Base-by-base conservation (phyloP, 2,797 vertebrate species). In the Dendrocincla tyrannina region DNA sequence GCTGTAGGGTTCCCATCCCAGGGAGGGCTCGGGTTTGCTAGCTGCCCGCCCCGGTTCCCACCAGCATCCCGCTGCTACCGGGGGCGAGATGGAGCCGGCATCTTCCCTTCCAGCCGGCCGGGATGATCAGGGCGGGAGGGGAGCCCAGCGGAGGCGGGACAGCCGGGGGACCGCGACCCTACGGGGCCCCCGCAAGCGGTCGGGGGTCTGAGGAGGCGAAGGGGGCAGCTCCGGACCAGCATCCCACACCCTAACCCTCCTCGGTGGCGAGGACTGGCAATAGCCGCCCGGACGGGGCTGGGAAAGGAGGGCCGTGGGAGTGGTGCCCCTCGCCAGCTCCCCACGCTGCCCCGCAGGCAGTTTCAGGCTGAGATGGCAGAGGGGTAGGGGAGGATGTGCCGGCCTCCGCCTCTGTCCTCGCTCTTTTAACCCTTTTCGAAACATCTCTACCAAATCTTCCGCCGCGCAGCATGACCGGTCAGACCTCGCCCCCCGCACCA, bases 1-100 rank as follows among this genome's bases (percentile, higher is more conserved):
- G 62, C 91, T 46, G n/a, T 15, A 68, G 89, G 87, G 33, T 63
- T 91, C n/a, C 23, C 9, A 25, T 91, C 93, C 53, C 2, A 55
- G 53, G 39, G 56, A 63, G 42, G 15, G 35, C 27, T 68, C 19
- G 3, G 33, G 15, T 53, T 68, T 58, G 23, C 28, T 74, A 24
- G 28, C 53, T 55, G 33, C 55, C 60, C 13, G 3, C n/a, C 46
- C 47, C 35, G 8, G 4, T 55, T 74, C 30, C 64, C 73, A 19
- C 19, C 56, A 9, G 52, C 41, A 55, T 63, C 79, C 83, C 55
- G 14, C 35, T 41, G 72, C 59, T 73, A 6, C 32, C 5, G 35
- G 30, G n/a, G 17, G 9, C 8, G 27, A 55, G 39, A 88, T 25
- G 80, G 24, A 83, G n/a, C 25, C 32, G 5, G 37, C 59, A 24